Conservation (phyloP, 2,888 invertebrate species). For the Volucella zonaria region DNA sequence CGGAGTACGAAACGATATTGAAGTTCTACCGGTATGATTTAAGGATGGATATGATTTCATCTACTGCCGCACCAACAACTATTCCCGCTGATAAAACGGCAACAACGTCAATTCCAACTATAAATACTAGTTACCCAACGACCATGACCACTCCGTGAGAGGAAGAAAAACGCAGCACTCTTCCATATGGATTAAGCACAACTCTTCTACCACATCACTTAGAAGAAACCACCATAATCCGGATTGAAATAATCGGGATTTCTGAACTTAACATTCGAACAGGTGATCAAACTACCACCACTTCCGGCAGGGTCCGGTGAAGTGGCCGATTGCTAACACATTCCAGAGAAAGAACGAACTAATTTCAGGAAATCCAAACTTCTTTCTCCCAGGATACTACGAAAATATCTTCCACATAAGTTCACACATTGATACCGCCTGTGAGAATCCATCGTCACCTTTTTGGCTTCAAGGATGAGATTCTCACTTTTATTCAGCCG, state of each 20-base stretch:
- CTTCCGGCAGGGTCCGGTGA: slow-evolving; percentile 55
- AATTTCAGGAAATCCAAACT: slow-evolving; percentile 74
- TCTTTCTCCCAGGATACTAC: slow-evolving; percentile 76
- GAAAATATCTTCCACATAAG: slow-evolving; percentile 76
- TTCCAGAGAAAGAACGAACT: slow-evolving; percentile 11
- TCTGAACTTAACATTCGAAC: slow-evolving; percentile 68
- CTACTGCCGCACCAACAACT: slow-evolving; percentile 72
- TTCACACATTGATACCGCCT: slow-evolving; percentile 71
- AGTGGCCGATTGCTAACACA: slow-evolving; percentile 22
- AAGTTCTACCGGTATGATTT: slow-evolving; percentile 92
- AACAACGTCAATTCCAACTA: slow-evolving; percentile 43
- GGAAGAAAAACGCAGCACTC: slow-evolving; percentile 20
- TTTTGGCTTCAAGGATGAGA: slow-evolving; percentile 76
- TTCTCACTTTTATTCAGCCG: slow-evolving; percentile 77
- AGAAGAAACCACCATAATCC: slow-evolving; percentile 77
- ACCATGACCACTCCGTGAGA: neutral
- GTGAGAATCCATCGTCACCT: slow-evolving; percentile 76
- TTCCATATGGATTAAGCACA: slow-evolving; percentile 48
- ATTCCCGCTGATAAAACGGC: slow-evolving; percentile 20
- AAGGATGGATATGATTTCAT: slow-evolving; percentile 82
- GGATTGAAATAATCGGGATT: slow-evolving; percentile 63
- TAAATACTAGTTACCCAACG: neutral
- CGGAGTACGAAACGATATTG: slow-evolving; percentile 89
- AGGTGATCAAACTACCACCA: slow-evolving; percentile 73
- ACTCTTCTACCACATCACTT: slow-evolving; percentile 77